phyloP scores from a whole-genome alignment of 2,888 invertebrate species.

The Tachina fera region DNA sequence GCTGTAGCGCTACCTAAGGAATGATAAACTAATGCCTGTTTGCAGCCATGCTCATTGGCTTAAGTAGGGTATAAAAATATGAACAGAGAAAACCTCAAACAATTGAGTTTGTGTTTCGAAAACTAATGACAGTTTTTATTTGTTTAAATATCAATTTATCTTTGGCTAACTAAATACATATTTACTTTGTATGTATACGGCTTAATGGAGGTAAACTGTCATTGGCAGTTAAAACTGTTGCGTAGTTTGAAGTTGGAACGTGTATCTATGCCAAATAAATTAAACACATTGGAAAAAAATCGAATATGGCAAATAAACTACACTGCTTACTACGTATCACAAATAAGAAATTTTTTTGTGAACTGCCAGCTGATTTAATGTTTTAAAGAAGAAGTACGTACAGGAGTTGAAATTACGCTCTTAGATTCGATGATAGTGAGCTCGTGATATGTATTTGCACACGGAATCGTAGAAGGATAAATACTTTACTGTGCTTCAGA shows the following conservation, averaged over 20 bases:
- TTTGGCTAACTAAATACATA: background rate
- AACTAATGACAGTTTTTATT: conserved; percentile 27
- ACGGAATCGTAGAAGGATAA: too few relatives aligned
- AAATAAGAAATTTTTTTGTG: too few relatives aligned
- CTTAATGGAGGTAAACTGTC: conserved; percentile 18
- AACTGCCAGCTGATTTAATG: too few relatives aligned
- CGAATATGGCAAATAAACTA: conserved; percentile 46
- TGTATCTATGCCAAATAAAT: background rate
- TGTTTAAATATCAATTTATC: conserved; percentile 25
- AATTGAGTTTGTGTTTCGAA: conserved; percentile 19
- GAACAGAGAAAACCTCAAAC: background rate
- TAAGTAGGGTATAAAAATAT: background rate
- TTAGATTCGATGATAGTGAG: too few relatives aligned
- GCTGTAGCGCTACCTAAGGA: background rate
- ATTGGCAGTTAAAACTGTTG: conserved; percentile 28
- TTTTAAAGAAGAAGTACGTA: too few relatives aligned
- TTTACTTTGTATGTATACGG: conserved; percentile 33
- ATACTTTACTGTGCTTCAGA: too few relatives aligned
- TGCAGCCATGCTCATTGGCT: background rate
- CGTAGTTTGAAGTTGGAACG: conserved; percentile 9
- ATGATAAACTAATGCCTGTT: background rate
- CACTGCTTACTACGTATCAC: too few relatives aligned
- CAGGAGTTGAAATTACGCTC: too few relatives aligned
- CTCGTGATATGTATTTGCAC: too few relatives aligned
- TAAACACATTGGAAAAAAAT: background rate